phyloP scores from a whole-genome alignment of 1,140 invertebrate species.

The Papilio machaon region DNA sequence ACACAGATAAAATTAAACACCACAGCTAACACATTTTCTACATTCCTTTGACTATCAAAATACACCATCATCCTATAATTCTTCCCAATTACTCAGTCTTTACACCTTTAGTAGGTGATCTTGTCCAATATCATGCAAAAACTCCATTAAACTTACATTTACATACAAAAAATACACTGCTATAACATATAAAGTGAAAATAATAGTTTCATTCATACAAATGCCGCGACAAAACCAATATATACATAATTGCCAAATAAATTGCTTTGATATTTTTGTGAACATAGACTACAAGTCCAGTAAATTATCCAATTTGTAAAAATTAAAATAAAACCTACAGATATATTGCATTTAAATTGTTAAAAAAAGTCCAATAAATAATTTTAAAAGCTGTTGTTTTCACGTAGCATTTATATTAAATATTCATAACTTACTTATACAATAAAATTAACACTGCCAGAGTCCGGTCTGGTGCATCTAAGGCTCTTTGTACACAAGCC shows the following conservation, averaged over 20 bases:
- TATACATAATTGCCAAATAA: neutral
- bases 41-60: conserved; percentile 17
- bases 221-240: neutral
- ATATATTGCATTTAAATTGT: neutral
- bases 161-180: neutral
- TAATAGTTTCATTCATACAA: neutral
- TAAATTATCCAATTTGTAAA: neutral
- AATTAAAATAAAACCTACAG: neutral
- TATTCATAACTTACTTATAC: too few relatives aligned
- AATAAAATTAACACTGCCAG: too few relatives aligned
- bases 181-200: neutral
- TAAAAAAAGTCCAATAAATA: neutral
- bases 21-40: neutral
- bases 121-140: conserved; percentile 9
- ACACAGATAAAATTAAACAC: conserved; percentile 1
- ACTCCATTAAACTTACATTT: neutral
- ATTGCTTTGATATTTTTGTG: neutral
- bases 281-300: neutral
- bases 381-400: neutral
- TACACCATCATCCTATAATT: conserved; percentile 9
- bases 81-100: conserved; percentile 23
- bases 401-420: too few relatives aligned
- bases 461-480: too few relatives aligned
- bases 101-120: conserved; percentile 20
- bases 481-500: too few relatives aligned